Base-by-base conservation (phyloP, 2,797 vertebrate species). In the Monodelphis domestica region DNA sequence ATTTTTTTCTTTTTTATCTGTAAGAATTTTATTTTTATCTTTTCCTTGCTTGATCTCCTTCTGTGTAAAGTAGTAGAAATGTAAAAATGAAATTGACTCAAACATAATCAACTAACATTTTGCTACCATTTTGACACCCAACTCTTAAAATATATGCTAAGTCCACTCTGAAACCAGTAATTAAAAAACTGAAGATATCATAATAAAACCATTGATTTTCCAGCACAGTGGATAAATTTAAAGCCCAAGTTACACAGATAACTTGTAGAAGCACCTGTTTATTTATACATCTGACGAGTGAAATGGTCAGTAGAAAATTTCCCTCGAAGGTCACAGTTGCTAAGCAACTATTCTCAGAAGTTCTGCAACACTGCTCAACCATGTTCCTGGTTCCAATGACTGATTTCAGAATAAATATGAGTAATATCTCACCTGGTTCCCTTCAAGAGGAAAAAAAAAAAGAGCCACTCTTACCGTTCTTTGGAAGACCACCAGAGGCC, bases 291-390 rank as follows among this genome's bases (percentile, higher is more conserved):
- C 95, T 94, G 97, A 38, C 92, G 93, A 96, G 96, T 92, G 95
- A 97, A 98, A 98, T 98, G 98, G 97, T 98, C 98, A 98, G 96
- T 54, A 95, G 95, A 98, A 97, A 97, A 98, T 96, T 98, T 97
- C 98, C 98, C 98, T 98, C 97, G 95, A 96, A 98, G 98, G 97
- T 98, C 98, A 98, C 92, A 95, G 99, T 99, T 99, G 99, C 99
- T 98, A 98, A 98, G 99, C 99, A 99, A 99, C 99, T 57, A 89
- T 94, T 98, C 97, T 97, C 63, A 5, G 97, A 97, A 98, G 98
- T 97, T 98, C 97, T 96, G 97, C 98, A 98, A 96, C 97, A 98
- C 28, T 30, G 90, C 96, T 96, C 98, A 98, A 98, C 98, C 96
- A 93, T 95, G 96, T 96, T 95, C 96, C 84, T 78, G 87, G 92